Percentiles rank a stretch among this genome's conserved stretches.
Conservation (phyloP, 64 coral and sea anemone genomes). For the Anthopleura sola region DNA sequence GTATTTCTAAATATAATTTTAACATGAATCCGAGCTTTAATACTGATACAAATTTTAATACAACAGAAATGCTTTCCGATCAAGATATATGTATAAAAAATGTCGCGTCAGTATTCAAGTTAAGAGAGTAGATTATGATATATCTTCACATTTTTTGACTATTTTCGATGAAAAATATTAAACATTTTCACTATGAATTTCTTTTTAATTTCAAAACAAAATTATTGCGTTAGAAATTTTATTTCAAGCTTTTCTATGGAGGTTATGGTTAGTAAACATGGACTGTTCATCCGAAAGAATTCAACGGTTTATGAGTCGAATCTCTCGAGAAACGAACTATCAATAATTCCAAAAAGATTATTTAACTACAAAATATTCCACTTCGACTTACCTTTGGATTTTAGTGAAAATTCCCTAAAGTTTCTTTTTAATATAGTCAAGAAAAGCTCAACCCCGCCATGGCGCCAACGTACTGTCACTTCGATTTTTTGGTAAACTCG, state of each 20-base stretch:
- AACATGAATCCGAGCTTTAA: no score
- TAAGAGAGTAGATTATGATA: no score
- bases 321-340: background rate
- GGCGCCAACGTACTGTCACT: background rate
- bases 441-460: background rate
- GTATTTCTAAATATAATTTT: no score
- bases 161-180: background rate
- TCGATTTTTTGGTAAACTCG: constrained; percentile 11
- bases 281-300: constrained; percentile 20
- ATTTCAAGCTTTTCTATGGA: background rate
- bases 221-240: background rate
- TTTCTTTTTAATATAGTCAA: background rate
- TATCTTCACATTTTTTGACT: background rate
- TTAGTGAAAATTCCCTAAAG: background rate
- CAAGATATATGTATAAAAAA: no score
- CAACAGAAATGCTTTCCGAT: no score
- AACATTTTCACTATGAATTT: background rate
- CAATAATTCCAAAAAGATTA: background rate
- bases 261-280: constrained; percentile 19
- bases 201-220: background rate
- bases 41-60: no score
- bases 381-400: constrained; percentile 6
- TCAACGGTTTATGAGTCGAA: constrained; percentile 1
- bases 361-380: background rate
- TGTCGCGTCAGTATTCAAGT: no score